Base-by-base conservation (phyloP, 2,113 vertebrate genomes). In the Embiotoca jacksoni region DNA sequence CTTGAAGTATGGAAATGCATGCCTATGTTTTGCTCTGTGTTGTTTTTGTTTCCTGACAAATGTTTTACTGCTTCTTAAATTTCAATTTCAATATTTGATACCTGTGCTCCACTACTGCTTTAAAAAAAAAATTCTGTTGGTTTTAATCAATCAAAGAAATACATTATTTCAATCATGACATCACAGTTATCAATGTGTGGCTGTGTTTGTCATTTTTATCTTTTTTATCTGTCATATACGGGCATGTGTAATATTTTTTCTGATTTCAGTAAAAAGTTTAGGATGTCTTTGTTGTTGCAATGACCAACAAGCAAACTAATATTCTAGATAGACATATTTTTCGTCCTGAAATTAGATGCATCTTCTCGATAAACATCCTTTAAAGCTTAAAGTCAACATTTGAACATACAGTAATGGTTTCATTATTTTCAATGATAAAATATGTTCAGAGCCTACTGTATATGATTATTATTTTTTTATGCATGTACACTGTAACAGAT, bases 1-100 rank as follows among this genome's bases (percentile, higher is more conserved):
- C 32, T 85, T 81, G 79, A 88, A 85, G 73, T 72, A 83, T 66
- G 79, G 39, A 87, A 83, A 71, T 77, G 90, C 81, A 89, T 91
- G 88, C 11, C 52, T 32, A 3, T 78, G 35, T 36, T 54, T 75
- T 50, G 61, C 47, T 36, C 5, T 54, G 41, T 72, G 0, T 57
- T 72, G 4, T 66, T 36, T 31, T 80, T 74, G 31, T 80, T 63
- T 63, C 30, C 47, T 69, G 47, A 16, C 54, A 72, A 54, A 23
- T 14, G 47, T 67, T 56, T 66, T 2, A 57, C 47, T 72, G 46
- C 16, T 10, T 62, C 3, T 53, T 70, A 15, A 23, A 74, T 71
- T 60, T 37, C 9, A 46, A 36, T 49, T 56, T 33, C 31, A 41
- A 60, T 65, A 56, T 72, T 58, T 72, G 14, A 68, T 60, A 36